These are phyloP conservation scores for Dicaeum eximium DNA, from an alignment of 2,113 vertebrate genomes.

Conservation along the genomic window DNA sequence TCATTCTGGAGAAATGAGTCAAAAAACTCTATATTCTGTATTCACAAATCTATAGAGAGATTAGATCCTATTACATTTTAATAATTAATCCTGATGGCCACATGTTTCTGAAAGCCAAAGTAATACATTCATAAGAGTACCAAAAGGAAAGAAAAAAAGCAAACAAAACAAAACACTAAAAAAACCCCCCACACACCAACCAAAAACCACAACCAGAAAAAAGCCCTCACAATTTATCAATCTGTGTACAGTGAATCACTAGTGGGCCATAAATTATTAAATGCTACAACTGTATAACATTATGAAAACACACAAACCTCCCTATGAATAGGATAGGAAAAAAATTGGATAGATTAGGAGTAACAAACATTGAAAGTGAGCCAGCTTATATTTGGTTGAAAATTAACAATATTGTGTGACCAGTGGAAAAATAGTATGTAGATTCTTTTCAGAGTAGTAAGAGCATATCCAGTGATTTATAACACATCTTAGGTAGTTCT, in stretches of 20 bases:
- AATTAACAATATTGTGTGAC: background rate
- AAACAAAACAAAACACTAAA: background rate
- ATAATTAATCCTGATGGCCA: background rate
- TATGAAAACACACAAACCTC: background rate
- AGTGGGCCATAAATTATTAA: background rate
- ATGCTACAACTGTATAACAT: background rate
- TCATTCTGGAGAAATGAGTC: background rate
- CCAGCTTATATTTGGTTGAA: background rate
- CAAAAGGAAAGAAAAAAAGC: background rate
- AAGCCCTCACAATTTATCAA: background rate
- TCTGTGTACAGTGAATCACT: background rate
- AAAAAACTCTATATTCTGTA: background rate
- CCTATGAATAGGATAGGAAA: background rate
- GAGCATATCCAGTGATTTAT: background rate
- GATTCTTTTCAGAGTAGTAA: background rate
- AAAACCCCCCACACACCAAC: background rate
- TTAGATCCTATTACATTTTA: background rate
- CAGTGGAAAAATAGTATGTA: background rate
- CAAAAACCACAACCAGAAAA: background rate
- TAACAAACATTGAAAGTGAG: background rate
- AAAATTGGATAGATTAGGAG: background rate
- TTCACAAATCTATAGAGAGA: background rate
- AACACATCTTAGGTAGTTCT: background rate
- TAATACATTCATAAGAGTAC: background rate
- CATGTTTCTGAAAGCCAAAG: background rate